Evolutionary conservation across 1,140 invertebrate species (phyloP).

Genomic region (Anthonomus grandis): DNA sequence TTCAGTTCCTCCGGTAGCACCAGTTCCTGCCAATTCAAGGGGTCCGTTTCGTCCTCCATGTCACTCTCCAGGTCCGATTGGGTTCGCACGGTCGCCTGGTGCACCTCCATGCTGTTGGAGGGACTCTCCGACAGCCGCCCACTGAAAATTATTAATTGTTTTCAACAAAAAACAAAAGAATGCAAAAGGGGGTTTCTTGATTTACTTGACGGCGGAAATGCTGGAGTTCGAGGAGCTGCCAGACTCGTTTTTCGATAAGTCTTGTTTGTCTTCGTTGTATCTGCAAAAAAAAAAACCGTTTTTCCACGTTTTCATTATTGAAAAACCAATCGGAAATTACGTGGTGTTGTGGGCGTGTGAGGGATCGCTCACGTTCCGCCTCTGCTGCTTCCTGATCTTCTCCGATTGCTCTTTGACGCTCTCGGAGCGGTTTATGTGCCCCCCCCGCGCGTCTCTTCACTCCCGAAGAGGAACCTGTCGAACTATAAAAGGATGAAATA

Average conservation of each 20-base stretch:
- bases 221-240: constrained; percentile 61
- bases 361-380: constrained; percentile 46
- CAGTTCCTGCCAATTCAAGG: constrained; percentile 76
- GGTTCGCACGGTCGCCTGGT: constrained; percentile 22
- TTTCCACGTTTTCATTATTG: background rate
- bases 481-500: constrained; percentile 34
- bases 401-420: constrained; percentile 49
- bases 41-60: constrained; percentile 75
- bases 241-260: constrained; percentile 50
- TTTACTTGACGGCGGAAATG: constrained; percentile 55
- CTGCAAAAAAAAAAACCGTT: constrained; percentile 12
- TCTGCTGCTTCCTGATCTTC: constrained; percentile 40
- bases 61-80: constrained; percentile 65
- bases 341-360: constrained; percentile 39
- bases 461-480: constrained; percentile 37
- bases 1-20: constrained; percentile 76
- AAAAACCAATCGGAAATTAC: background rate
- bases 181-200: too few species aligned
- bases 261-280: constrained; percentile 38
- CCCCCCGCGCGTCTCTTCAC: constrained; percentile 37
- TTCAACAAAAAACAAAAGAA: too few species aligned
- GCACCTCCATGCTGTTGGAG: constrained; percentile 49
- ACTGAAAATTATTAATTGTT: too few species aligned
- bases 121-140: constrained; percentile 57
- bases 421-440: constrained; percentile 47